Percentiles rank a stretch among this genome's conserved stretches.
Evolutionary conservation across 2,113 vertebrate species (phyloP).

Genomic region (Calidris pugnax): DNA sequence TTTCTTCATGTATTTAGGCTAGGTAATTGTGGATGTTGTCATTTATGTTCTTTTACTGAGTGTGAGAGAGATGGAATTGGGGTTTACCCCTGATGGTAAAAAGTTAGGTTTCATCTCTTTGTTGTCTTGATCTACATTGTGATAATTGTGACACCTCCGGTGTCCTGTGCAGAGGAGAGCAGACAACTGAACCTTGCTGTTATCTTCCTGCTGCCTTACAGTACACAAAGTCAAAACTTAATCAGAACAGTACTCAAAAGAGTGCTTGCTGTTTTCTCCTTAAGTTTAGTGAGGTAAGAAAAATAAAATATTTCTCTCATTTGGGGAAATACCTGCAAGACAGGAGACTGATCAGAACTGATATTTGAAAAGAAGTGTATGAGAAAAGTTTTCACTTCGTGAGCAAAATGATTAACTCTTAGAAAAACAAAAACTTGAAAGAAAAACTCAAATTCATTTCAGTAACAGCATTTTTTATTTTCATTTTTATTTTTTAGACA

Average conservation of each 20-base stretch:
- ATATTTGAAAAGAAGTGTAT: not conserved
- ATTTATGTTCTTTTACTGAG: not conserved
- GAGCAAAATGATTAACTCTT: not conserved
- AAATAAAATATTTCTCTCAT: not conserved
- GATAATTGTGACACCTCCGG: not conserved
- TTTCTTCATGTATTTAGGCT: not conserved
- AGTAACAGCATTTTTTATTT: not conserved
- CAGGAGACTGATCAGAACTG: not conserved
- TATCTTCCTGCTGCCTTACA: not conserved
- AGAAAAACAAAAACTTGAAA: not conserved
- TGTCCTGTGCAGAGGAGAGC: not conserved
- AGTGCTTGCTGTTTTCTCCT: not conserved
- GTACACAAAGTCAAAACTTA: not conserved
- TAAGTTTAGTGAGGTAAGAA: not conserved
- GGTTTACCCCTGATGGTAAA: not conserved
- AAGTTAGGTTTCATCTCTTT: not conserved
- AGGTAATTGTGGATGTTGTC: not conserved
- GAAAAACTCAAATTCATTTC: not conserved
- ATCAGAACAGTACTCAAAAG: not conserved
- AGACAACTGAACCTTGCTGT: not conserved
- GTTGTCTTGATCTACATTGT: not conserved
- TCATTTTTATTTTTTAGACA: constrained; percentile 76
- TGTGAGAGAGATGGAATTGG: not conserved
- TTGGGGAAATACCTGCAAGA: not conserved
- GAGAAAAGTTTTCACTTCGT: not conserved